Percentiles rank a stretch among this genome's conserved stretches.
Conservation (phyloP, 2,797 vertebrate genomes). For the Chlorospingus semifuscus region DNA sequence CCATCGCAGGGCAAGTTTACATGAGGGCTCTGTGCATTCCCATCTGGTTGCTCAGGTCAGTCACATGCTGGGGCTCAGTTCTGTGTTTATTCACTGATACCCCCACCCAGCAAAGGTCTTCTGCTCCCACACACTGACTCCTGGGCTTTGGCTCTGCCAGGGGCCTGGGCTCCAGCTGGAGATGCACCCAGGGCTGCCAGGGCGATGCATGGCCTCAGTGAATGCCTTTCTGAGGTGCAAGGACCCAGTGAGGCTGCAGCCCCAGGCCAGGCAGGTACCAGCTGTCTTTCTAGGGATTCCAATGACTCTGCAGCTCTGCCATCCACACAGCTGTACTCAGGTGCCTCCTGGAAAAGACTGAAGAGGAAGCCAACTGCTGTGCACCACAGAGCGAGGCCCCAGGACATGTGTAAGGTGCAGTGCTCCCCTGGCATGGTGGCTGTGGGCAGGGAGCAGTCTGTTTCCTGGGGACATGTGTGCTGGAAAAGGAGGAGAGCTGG, state of each 20-base stretch:
- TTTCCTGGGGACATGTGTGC: background rate
- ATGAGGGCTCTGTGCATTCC: background rate
- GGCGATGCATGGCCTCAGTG: rapidly evolving
- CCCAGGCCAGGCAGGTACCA: background rate
- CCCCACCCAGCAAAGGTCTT: background rate
- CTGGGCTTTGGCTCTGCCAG: background rate
- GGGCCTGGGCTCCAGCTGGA: background rate
- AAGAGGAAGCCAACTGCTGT: background rate
- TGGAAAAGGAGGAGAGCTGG: background rate
- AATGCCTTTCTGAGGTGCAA: background rate
- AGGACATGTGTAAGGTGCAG: rapidly evolving
- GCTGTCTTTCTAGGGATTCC: background rate
- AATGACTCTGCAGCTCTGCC: background rate
- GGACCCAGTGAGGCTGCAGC: background rate
- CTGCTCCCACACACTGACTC: background rate
- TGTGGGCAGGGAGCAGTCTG: background rate
- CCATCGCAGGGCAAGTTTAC: rapidly evolving
- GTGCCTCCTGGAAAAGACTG: background rate
- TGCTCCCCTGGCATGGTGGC: rapidly evolving
- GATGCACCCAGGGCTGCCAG: rapidly evolving
- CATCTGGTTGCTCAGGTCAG: rapidly evolving
- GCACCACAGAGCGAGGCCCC: rapidly evolving
- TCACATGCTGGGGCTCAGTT: background rate
- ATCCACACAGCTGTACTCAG: rapidly evolving
- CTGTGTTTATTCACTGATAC: background rate